Evolutionary conservation across 2,113 vertebrate species (phyloP).

Genomic region (Lycaon pictus): DNA sequence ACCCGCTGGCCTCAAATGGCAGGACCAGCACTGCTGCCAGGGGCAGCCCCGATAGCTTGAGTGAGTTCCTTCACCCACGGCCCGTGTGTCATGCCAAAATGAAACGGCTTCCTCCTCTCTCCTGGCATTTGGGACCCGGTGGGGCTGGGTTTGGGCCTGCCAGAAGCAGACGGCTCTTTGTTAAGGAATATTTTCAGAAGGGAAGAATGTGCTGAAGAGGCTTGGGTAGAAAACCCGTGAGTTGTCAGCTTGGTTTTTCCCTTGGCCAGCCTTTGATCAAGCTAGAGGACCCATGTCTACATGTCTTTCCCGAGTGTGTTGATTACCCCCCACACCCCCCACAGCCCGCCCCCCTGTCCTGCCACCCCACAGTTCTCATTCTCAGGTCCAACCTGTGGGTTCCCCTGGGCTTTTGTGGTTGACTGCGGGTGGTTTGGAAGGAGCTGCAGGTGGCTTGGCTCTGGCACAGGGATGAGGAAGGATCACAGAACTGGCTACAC

Average conservation of each 20-base stretch:
- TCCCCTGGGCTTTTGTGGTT: background rate
- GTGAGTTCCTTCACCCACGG: background rate
- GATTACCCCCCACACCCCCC: background rate
- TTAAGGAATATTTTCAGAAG: conserved; percentile 66
- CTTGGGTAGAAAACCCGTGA: background rate
- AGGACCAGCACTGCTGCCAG: background rate
- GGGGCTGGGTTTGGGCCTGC: conserved; percentile 44
- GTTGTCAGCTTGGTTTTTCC: background rate
- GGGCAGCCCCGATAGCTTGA: background rate
- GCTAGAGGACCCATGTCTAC: background rate
- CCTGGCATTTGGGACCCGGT: conserved; percentile 25
- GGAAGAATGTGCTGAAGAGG: conserved; percentile 64
- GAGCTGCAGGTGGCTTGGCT: conserved; percentile 52
- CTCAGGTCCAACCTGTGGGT: conserved; percentile 37
- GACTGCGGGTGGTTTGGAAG: conserved; percentile 17
- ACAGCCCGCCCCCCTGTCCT: background rate
- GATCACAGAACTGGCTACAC: background rate
- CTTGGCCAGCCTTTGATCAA: background rate
- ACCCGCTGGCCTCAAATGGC: background rate
- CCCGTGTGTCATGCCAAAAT: background rate
- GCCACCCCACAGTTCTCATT: background rate
- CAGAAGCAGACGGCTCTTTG: conserved; percentile 64
- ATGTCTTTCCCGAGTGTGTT: background rate
- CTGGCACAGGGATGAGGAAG: background rate
- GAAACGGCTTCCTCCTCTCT: background rate